Evolutionary conservation across 2,113 vertebrate genomes (phyloP).

Genomic region (Meriones unguiculatus): DNA sequence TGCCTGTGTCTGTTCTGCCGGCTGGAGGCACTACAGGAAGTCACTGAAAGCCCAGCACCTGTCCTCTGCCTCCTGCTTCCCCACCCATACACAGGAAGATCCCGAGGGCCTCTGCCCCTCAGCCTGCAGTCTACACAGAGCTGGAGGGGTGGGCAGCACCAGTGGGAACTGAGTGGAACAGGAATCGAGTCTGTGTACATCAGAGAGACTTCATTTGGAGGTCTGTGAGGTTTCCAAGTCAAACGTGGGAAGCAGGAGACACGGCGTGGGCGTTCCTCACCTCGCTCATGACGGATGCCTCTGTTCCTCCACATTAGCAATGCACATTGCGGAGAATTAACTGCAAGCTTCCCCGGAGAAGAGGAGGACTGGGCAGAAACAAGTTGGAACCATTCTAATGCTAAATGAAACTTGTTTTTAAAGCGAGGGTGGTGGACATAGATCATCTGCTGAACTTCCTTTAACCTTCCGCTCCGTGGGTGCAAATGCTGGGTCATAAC

Average conservation of each 20-base stretch:
- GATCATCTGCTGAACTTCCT: conserved; percentile 26
- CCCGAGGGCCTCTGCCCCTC: background rate
- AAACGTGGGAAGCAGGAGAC: background rate
- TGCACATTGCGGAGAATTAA: background rate
- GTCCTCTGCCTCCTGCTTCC: background rate
- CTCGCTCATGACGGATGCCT: background rate
- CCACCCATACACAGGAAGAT: background rate
- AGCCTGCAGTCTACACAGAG: background rate
- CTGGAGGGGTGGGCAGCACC: background rate
- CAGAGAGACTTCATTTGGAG: background rate
- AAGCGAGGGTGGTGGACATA: background rate
- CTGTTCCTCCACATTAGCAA: background rate
- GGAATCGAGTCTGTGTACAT: background rate
- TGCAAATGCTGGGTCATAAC: background rate
- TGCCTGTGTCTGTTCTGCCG: background rate
- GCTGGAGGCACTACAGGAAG: background rate
- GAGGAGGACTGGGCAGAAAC: background rate
- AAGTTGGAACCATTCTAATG: background rate
- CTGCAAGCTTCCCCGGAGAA: background rate
- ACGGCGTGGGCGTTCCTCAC: background rate
- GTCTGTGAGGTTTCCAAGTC: conserved; percentile 2
- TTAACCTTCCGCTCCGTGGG: conserved; percentile 22
- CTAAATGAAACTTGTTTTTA: conserved; percentile 5
- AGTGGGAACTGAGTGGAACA: background rate
- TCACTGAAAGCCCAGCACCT: conserved; percentile 12